Evolutionary conservation across 2,888 invertebrate genomes (phyloP).

Genomic region (Polydrusus pterygomalis): DNA sequence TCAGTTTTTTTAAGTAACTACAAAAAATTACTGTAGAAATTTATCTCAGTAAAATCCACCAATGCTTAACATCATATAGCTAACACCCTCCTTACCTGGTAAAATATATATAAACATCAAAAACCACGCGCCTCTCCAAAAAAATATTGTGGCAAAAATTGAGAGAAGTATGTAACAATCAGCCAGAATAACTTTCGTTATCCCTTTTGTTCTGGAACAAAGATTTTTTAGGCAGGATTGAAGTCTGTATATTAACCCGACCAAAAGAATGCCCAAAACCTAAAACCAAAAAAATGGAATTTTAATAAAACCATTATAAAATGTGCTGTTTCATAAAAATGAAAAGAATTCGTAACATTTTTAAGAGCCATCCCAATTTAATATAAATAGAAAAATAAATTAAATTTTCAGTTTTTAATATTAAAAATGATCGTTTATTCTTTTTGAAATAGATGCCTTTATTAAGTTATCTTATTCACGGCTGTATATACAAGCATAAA

Average conservation of each 20-base stretch:
- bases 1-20: no score
- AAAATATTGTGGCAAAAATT: slow-evolving; percentile 44
- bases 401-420: not conserved
- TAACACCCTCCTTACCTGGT: slow-evolving; percentile 38
- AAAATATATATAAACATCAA: slow-evolving; percentile 45
- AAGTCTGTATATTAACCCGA: slow-evolving; percentile 46
- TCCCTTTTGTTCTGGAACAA: slow-evolving; percentile 36
- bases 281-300: slow-evolving; percentile 27
- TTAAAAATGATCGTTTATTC: not conserved
- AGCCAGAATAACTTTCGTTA: slow-evolving; percentile 39
- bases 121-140: slow-evolving; percentile 53
- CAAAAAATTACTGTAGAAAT: no score
- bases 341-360: no score
- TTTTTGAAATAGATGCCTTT: not conserved
- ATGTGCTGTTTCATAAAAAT: not conserved
- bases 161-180: slow-evolving; percentile 48
- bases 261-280: slow-evolving; percentile 45
- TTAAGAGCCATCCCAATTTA: not conserved
- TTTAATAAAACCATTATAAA: not conserved
- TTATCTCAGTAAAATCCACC: no score
- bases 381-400: not conserved
- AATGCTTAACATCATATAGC: no score
- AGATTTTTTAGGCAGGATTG: slow-evolving; percentile 45
- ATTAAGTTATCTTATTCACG: no score
- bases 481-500: no score